Conservation (phyloP, 1,140 invertebrate genomes). For the Sycophaga agraensis region DNA sequence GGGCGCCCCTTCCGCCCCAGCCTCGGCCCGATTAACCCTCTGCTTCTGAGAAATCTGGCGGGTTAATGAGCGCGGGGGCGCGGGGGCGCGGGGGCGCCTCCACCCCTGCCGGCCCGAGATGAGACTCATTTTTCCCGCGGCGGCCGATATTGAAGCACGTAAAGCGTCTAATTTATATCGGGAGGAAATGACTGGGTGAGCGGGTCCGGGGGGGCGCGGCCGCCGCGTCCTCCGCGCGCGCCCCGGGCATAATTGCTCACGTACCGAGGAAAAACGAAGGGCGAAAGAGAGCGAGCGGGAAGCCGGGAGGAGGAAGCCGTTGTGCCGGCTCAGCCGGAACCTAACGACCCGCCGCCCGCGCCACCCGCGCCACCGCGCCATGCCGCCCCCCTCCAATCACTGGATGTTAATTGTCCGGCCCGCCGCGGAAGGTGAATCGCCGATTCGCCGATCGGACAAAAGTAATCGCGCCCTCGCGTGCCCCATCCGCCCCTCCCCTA, state of each 20-base stretch:
- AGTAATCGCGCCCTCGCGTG: constrained; percentile 14
- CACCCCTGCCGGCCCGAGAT: constrained; percentile 28
- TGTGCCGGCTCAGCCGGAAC: constrained; percentile 49
- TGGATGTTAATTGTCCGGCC: constrained; percentile 47
- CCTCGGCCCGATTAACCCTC: no score
- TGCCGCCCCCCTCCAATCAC: constrained; percentile 41
- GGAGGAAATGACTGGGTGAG: constrained; percentile 24
- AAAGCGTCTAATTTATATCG: constrained; percentile 29
- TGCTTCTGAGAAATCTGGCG: no score
- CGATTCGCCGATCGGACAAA: constrained; percentile 33
- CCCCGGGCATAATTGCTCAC: constrained; percentile 47
- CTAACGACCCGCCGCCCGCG: constrained; percentile 44
- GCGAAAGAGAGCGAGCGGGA: constrained; percentile 29
- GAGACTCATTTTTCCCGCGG: constrained; percentile 17
- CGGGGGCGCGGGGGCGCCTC: constrained; percentile 6
- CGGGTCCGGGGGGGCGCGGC: neutral
- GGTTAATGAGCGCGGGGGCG: neutral
- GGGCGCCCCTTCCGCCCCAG: no score
- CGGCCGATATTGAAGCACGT: constrained; percentile 29
- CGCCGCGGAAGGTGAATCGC: constrained; percentile 31
- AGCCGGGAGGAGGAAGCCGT: constrained; percentile 31
- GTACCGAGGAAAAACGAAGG: constrained; percentile 32
- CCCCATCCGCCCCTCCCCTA: no score
- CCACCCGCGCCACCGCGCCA: constrained; percentile 49
- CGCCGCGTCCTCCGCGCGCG: no score